Conservation (phyloP, 2,888 invertebrate species). For the Diaperis boleti region DNA sequence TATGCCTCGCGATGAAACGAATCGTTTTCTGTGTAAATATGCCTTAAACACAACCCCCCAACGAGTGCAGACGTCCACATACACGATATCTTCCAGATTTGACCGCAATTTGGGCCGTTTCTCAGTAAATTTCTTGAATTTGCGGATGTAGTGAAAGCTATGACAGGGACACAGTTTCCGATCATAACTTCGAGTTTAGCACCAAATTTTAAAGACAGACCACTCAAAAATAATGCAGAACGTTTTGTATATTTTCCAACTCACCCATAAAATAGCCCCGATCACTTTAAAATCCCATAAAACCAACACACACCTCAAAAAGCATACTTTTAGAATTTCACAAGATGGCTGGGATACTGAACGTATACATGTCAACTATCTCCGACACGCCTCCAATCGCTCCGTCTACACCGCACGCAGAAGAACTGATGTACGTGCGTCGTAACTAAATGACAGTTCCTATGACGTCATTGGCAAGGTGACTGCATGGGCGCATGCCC, state of each 20-base stretch:
- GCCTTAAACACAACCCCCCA: conserved; percentile 42
- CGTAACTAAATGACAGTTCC: conserved; percentile 47
- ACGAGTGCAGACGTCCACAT: conserved; percentile 35
- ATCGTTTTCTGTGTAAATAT: conserved; percentile 35
- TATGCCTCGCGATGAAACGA: conserved; percentile 51
- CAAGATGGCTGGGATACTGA: conserved; percentile 67
- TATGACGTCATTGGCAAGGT: conserved; percentile 65
- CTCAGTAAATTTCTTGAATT: conserved; percentile 55
- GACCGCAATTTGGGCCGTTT: conserved; percentile 50
- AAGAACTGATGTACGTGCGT: conserved; percentile 52
- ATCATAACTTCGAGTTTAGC: conserved; percentile 43
- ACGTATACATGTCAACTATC: conserved; percentile 59
- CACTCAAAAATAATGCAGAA: conserved; percentile 43
- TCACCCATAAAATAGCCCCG: conserved; percentile 65
- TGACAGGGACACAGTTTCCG: conserved; percentile 57
- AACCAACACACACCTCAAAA: conserved; percentile 67
- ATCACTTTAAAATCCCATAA: conserved; percentile 62
- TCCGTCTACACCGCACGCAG: conserved; percentile 18
- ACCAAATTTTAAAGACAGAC: conserved; percentile 42
- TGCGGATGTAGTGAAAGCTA: conserved; percentile 58
- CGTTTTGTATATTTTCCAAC: conserved; percentile 52
- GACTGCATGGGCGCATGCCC: conserved; percentile 56
- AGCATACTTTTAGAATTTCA: conserved; percentile 66
- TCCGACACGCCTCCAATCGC: conserved; percentile 55
- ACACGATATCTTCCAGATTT: conserved; percentile 31